Evolutionary conservation across 1,140 invertebrate species (phyloP).

Genomic region (Dysdera silvatica): DNA sequence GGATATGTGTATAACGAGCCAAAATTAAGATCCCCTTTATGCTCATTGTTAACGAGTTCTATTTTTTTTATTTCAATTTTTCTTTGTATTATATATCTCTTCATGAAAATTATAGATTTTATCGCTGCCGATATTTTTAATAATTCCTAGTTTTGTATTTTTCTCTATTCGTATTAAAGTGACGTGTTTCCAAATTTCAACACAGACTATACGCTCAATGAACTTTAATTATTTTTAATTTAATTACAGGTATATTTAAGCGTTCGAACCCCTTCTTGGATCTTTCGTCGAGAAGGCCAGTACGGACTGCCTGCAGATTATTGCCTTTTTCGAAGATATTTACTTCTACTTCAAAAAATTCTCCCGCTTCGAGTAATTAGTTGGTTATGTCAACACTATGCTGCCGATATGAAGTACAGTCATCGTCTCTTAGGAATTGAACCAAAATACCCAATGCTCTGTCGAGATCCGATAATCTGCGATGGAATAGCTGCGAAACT

Average conservation of each 20-base stretch:
- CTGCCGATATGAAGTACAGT: not conserved
- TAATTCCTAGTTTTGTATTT: no score
- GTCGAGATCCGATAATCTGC: not conserved
- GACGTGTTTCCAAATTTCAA: no score
- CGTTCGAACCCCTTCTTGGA: conserved; percentile 45
- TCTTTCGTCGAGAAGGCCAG: conserved; percentile 40
- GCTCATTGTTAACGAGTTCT: no score
- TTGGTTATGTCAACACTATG: not conserved
- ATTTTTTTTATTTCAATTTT: no score
- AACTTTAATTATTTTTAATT: no score
- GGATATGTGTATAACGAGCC: no score
- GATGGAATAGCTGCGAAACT: conserved; percentile 30
- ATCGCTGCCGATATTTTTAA: no score
- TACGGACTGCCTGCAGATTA: conserved; percentile 38
- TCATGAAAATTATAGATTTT: no score
- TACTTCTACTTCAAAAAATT: not conserved
- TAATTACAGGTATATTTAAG: conserved; percentile 45
- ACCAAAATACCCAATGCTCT: not conserved
- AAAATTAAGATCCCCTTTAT: no score
- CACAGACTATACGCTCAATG: no score
- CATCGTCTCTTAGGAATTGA: not conserved
- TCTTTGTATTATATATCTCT: no score
- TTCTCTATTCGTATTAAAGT: no score
- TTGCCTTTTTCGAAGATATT: not conserved
- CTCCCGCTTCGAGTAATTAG: not conserved